Conservation (phyloP, 1,140 invertebrate genomes). For the Drosophila obscura region DNA sequence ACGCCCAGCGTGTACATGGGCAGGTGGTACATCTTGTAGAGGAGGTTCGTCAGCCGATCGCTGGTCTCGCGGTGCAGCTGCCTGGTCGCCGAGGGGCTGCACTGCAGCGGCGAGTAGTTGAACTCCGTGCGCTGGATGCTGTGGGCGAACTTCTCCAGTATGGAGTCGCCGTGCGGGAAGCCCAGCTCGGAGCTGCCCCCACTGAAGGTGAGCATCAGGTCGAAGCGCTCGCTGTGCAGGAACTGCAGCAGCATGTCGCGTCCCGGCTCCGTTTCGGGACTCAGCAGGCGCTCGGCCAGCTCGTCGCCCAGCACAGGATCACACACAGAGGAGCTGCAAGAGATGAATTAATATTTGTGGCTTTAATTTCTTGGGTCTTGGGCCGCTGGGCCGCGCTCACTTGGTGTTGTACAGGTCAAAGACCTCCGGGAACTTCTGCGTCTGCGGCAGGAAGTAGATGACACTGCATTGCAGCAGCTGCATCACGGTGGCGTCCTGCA, state of each 20-base stretch:
- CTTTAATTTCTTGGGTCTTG: no score
- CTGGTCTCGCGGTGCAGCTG: conserved; percentile 58
- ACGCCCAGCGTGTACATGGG: conserved; percentile 87
- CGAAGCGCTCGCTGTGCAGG: conserved; percentile 69
- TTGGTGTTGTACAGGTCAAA: conserved; percentile 71
- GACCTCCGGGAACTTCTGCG: conserved; percentile 57
- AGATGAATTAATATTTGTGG: not conserved
- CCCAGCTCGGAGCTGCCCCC: conserved; percentile 68
- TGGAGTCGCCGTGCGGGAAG: conserved; percentile 64
- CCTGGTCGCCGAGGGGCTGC: conserved; percentile 53
- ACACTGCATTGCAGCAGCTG: conserved; percentile 89
- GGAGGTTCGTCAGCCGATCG: conserved; percentile 85
- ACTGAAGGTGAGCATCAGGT: conserved; percentile 75
- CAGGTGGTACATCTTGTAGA: conserved; percentile 85
- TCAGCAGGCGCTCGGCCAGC: conserved; percentile 73
- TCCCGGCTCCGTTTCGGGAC: conserved; percentile 56
- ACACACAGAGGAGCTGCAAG: conserved; percentile 64
- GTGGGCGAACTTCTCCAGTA: conserved; percentile 73
- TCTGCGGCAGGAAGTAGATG: conserved; percentile 90
- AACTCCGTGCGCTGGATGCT: conserved; percentile 72
- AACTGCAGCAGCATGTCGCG: conserved; percentile 71
- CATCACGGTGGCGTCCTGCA: conserved; percentile 87
- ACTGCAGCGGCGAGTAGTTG: conserved; percentile 71
- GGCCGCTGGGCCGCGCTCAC: conserved; percentile 39
- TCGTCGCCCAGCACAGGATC: conserved; percentile 76